Evolutionary conservation across 2,113 vertebrate species (phyloP).

Genomic region (Toxotes chatareus): DNA sequence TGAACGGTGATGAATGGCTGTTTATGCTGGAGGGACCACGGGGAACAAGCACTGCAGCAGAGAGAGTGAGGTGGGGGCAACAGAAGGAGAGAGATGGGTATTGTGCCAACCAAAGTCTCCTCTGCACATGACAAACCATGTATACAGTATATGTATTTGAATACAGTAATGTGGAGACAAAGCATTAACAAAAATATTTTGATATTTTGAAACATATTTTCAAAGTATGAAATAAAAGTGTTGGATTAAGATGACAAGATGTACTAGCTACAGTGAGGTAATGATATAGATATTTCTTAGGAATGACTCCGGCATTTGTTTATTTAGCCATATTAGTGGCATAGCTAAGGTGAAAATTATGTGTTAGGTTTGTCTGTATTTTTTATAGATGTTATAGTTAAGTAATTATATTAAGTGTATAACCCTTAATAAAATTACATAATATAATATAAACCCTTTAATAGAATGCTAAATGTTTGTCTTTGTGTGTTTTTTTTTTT

Average conservation of each 20-base stretch:
- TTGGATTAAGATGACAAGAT: background rate
- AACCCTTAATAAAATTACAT: background rate
- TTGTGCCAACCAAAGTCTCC: slow-evolving; percentile 26
- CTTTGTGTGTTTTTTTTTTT: background rate
- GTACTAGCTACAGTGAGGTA: background rate
- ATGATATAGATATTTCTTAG: background rate
- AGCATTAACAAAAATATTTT: background rate
- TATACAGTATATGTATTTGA: background rate
- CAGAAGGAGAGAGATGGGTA: slow-evolving; percentile 35
- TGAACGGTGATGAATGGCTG: slow-evolving; percentile 69
- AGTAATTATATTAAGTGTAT: background rate
- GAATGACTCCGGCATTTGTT: background rate
- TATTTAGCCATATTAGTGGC: background rate
- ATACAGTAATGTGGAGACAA: background rate
- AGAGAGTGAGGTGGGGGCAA: slow-evolving; percentile 33
- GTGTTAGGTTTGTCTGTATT: background rate
- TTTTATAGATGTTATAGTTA: background rate
- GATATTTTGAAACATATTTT: too few relatives aligned
- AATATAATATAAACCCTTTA: background rate
- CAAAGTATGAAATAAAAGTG: background rate
- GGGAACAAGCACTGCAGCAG: slow-evolving; percentile 47
- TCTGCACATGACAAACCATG: background rate
- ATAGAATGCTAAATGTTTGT: background rate
- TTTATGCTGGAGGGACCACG: slow-evolving; percentile 54
- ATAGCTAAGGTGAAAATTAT: background rate